Conservation (phyloP, 2,888 invertebrate species). For the Dasysyrphus tricinctus region DNA sequence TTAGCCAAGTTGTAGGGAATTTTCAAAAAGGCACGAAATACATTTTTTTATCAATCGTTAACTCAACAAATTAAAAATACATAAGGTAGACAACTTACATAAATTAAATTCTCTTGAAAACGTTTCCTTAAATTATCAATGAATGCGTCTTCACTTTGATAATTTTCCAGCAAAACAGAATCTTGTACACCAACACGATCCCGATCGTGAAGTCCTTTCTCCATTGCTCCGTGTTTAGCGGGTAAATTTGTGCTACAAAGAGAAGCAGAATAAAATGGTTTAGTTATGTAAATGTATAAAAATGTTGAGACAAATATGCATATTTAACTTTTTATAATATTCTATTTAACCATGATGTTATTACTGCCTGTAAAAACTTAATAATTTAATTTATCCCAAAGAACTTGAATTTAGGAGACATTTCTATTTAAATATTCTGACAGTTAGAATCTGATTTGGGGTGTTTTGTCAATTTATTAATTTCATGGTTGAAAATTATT, state of each 20-base stretch:
- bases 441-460: background rate
- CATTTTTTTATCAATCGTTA: background rate
- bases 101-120: constrained; percentile 94
- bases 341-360: background rate
- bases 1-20: constrained; percentile 41
- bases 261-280: background rate
- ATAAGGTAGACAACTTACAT: constrained; percentile 87
- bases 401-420: background rate
- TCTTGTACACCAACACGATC: constrained; percentile 96
- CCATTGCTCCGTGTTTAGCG: constrained; percentile 86
- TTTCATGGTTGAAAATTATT: background rate
- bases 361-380: background rate
- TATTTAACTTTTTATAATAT: background rate
- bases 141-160: constrained; percentile 91
- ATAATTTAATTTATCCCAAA: background rate
- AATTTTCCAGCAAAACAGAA: constrained; percentile 95
- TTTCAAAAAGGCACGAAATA: constrained; percentile 24
- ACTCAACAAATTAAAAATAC: background rate
- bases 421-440: background rate
- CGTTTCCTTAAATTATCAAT: constrained; percentile 94
- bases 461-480: background rate
- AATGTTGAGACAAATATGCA: background rate
- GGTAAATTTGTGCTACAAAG: constrained; percentile 76
- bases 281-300: background rate
- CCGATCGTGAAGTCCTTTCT: constrained; percentile 91